These are phyloP conservation scores for Trinectes maculatus DNA, from an alignment of 2,113 vertebrate species.

Conservation along the genomic window DNA sequence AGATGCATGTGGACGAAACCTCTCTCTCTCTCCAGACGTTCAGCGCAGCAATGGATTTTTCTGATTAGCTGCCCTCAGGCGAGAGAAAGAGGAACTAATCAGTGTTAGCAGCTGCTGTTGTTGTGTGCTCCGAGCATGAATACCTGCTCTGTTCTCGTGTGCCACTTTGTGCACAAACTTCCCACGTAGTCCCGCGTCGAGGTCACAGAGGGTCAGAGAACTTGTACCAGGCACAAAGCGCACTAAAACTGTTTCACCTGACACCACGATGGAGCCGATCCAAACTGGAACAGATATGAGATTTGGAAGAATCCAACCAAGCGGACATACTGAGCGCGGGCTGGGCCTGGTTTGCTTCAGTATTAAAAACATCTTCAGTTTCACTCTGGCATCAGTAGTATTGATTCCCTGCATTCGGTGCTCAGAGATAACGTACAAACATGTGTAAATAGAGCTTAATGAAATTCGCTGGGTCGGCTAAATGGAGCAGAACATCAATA, in stretches of 20 bases:
- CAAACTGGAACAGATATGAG: neutral
- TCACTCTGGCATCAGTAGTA: neutral
- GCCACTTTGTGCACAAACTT: conserved; percentile 19
- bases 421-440: neutral
- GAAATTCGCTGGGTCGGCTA: neutral
- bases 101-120: conserved; percentile 64
- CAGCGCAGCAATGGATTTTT: conserved; percentile 35
- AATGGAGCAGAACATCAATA: neutral
- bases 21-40: conserved; percentile 8
- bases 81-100: conserved; percentile 64
- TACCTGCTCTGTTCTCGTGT: conserved; percentile 51
- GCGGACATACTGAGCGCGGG: too few relatives aligned
- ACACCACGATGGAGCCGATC: neutral
- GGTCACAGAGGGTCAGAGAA: neutral
- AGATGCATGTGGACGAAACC: neutral
- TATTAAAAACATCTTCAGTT: neutral
- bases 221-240: neutral
- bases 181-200: conserved; percentile 7
- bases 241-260: neutral
- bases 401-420: neutral
- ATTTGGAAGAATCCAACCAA: neutral
- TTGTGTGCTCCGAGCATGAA: conserved; percentile 37
- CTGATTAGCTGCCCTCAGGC: conserved; percentile 46
- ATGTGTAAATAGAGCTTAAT: conserved; percentile 1
- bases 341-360: neutral